Evolutionary conservation across 1,140 invertebrate species (phyloP).

Genomic region (Berghia stephanieae): DNA sequence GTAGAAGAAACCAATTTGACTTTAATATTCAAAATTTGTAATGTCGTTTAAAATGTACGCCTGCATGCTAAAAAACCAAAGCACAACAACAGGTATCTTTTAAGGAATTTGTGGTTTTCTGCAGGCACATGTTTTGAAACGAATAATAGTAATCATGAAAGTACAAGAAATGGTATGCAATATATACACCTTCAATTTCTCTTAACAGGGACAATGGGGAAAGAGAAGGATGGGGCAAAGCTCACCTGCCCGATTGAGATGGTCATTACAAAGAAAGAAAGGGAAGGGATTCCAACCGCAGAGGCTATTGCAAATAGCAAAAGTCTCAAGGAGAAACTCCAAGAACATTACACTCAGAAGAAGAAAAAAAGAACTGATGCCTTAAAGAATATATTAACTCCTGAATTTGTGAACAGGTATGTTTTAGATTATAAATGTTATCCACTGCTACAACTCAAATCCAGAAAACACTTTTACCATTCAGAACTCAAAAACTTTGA

Average conservation of each 20-base stretch:
- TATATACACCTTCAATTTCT: too few species aligned
- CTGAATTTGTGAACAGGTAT: constrained; percentile 10
- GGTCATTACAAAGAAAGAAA: neutral
- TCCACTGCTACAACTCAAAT: neutral
- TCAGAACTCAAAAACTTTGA: too few species aligned
- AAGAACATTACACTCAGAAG: neutral
- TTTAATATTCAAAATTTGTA: neutral
- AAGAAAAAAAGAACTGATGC: neutral
- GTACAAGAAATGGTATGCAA: neutral
- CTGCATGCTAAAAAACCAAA: neutral
- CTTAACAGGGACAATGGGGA: neutral
- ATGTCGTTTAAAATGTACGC: neutral
- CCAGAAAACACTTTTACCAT: too few species aligned
- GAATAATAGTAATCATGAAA: neutral
- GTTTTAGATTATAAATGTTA: neutral
- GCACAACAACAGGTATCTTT: neutral
- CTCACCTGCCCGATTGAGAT: neutral
- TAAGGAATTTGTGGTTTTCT: neutral
- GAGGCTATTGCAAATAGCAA: too few species aligned
- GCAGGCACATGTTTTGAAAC: neutral
- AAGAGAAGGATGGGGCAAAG: neutral
- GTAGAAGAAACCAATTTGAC: too few species aligned
- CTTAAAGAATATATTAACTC: neutral
- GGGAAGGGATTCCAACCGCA: neutral
- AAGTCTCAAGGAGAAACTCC: neutral